A percentile compares a stretch with the other conserved stretches of the same genome.
Evolutionary conservation across 1,140 invertebrate species (phyloP).

Genomic region (Bombus consobrinus): DNA sequence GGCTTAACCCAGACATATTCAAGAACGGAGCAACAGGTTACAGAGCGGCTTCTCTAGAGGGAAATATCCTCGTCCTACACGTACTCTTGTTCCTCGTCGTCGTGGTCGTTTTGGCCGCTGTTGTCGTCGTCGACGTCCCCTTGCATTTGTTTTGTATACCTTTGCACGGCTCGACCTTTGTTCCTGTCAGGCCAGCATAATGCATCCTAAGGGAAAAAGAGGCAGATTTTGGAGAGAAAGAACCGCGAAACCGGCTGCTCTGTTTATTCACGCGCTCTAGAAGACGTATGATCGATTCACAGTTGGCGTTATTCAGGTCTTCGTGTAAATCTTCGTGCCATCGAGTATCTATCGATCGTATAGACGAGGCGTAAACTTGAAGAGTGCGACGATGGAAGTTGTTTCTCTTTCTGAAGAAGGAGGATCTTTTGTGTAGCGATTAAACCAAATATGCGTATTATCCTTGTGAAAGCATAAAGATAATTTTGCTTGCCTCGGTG

Average conservation of each 20-base stretch:
- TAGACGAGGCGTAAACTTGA: too few relatives aligned
- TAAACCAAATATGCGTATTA: too few relatives aligned
- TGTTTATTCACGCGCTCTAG: neutral
- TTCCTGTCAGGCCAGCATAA: constrained; percentile 14
- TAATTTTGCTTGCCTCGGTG: too few relatives aligned
- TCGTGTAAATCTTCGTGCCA: neutral
- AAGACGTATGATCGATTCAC: neutral
- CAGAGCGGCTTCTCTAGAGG: constrained; percentile 45
- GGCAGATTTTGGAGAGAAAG: neutral
- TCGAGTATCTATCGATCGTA: neutral
- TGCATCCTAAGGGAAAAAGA: neutral
- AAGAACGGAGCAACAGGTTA: constrained; percentile 73
- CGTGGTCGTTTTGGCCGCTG: constrained; percentile 21
- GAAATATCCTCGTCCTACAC: constrained; percentile 30
- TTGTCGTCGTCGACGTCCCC: neutral
- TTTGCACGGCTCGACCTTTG: constrained; percentile 23
- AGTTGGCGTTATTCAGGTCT: neutral
- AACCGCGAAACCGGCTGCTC: constrained; percentile 1
- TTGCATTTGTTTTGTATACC: constrained; percentile 37
- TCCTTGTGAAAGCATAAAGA: too few relatives aligned
- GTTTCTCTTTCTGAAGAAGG: neutral
- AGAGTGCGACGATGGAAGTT: neutral
- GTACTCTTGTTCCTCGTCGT: neutral
- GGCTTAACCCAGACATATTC: constrained; percentile 69
- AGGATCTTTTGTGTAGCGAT: too few relatives aligned